These are phyloP conservation scores for Nycticorax nycticorax DNA, from an alignment of 2,113 vertebrate species.

Conservation along the genomic window DNA sequence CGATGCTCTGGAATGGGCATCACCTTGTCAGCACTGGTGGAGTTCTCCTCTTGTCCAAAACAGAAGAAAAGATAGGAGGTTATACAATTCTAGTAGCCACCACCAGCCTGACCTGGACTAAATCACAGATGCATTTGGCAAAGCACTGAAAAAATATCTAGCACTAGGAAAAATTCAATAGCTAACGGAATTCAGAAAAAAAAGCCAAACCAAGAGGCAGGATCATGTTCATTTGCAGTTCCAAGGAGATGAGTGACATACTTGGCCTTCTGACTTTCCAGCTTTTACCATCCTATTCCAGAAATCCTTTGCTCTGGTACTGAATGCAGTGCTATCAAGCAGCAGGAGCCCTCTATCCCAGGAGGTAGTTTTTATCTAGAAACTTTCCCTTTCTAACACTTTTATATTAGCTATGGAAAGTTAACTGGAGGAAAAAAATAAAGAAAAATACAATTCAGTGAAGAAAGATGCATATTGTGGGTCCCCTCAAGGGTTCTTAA, in stretches of 20 bases:
- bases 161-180: not conserved
- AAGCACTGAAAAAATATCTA: not conserved
- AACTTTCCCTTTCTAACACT: not conserved
- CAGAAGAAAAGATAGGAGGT: not conserved
- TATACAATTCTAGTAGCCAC: not conserved
- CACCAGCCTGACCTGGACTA: not conserved
- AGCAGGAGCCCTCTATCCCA: not conserved
- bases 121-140: not conserved
- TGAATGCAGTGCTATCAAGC: not conserved
- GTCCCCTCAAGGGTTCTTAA: not conserved
- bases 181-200: not conserved
- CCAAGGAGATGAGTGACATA: not conserved
- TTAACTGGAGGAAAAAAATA: not conserved
- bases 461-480: not conserved
- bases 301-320: not conserved
- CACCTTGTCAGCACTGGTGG: not conserved
- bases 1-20: not conserved
- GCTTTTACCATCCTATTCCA: not conserved
- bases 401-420: not conserved
- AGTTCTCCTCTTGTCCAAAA: not conserved
- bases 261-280: not conserved
- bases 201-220: not conserved
- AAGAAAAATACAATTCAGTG: not conserved
- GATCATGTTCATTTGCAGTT: not conserved
- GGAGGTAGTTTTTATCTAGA: not conserved